A percentile compares a stretch with the other conserved stretches of the same genome.
Evolutionary conservation across 2,797 vertebrate species (phyloP).

Genomic region (Scolopax bukidnonensis): DNA sequence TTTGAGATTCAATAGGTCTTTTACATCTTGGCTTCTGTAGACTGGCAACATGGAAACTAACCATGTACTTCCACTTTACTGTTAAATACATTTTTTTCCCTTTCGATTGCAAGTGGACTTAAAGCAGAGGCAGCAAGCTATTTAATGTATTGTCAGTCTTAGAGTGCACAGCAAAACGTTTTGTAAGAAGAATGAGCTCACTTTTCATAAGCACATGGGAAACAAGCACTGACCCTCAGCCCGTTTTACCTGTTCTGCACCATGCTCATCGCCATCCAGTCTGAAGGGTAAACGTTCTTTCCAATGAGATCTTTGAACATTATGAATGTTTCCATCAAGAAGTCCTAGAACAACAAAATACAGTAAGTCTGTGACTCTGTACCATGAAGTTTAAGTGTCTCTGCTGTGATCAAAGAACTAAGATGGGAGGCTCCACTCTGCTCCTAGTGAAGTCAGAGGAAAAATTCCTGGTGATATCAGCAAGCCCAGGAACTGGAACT

Average conservation of each 20-base stretch:
- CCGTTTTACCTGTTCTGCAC: conserved; percentile 92
- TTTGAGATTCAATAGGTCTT: neutral
- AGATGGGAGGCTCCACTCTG: neutral
- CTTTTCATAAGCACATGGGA: neutral
- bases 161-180: neutral
- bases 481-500: neutral
- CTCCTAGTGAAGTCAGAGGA: neutral
- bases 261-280: conserved; percentile 99
- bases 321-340: conserved; percentile 96
- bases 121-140: neutral
- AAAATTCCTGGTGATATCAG: neutral
- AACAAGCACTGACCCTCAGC: neutral
- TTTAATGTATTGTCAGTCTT: neutral
- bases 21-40: neutral
- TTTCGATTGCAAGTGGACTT: neutral
- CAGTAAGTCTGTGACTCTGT: neutral
- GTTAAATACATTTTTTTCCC: neutral
- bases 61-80: neutral
- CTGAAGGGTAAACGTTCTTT: conserved; percentile 92
- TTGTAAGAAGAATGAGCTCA: accelerated
- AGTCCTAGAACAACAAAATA: conserved; percentile 83
- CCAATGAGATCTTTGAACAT: conserved; percentile 96
- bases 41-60: neutral
- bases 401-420: neutral
- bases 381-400: neutral